Base-by-base conservation (phyloP, 2,888 invertebrate genomes). In the Apamea anceps region DNA sequence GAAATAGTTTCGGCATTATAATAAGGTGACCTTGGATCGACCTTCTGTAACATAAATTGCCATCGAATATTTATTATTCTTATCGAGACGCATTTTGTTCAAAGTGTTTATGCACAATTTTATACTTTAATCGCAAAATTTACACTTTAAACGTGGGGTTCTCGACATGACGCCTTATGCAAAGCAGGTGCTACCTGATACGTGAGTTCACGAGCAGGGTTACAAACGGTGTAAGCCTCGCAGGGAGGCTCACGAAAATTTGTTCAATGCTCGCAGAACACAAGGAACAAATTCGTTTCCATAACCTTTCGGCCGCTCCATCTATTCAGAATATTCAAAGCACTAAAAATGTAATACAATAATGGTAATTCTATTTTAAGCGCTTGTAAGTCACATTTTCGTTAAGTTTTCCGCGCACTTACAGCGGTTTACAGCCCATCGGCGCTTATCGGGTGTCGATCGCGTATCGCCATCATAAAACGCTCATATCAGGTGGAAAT, bases 141-240 rank as follows among this genome's bases (percentile, higher is more conserved):
- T 96, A 95, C 95, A 95, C 96, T 95, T 95, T 94, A 93, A 94
- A 94, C 94, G 94, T 94, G 93, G 94, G 93, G 95, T 94, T 95
- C 95, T 93, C 95, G 92, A 93, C 96, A 95, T 96, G 95, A 96
- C 95, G 95, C 96, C 95, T 96, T 96, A 97, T 97, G 96, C 96
- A 96, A 97, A 97, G 94, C 96, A 97, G 97, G 96, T 96, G 96
- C 96, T 95, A 96, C 96, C 95, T 95, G 96, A 96, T 96, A 96
- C 96, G 95, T 94, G 93, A 93, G 91, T 90, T 91, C 89, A 90
- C 87, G 85, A 84, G 76, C 88, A 85, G 89, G 89, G 86, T 85
- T 86, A 91, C 85, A 92, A 94, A 94, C 88, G 93, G 90, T 88
- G 87, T 91, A 95, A 93, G 92, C 83, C 80, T 77, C 78, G 73